A percentile compares a stretch with the other conserved stretches of the same genome.
Conservation (phyloP, 2,113 vertebrate genomes). For the Antechinus flavipes region DNA sequence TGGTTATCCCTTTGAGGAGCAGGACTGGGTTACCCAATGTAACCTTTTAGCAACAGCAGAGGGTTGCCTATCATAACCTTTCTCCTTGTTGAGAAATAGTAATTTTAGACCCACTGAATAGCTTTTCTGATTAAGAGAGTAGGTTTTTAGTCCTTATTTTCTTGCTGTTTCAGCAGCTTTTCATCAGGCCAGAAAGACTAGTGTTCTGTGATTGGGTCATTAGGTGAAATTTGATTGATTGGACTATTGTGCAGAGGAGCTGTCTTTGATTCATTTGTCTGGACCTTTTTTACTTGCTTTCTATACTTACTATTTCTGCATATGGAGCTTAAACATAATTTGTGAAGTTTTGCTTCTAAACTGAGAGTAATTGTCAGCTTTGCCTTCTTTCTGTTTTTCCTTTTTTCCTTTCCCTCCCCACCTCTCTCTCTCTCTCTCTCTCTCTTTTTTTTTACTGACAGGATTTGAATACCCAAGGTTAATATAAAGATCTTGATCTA, state of each 20-base stretch:
- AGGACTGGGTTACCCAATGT: not conserved
- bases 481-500: not conserved
- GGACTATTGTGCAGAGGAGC: conserved; percentile 10
- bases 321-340: conserved; percentile 9
- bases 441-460: not conserved
- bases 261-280: conserved; percentile 13
- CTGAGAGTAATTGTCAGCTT: not conserved
- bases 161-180: conserved; percentile 68
- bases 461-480: not conserved
- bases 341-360: not conserved
- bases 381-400: not conserved
- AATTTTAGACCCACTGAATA: conserved; percentile 58
- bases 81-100: conserved; percentile 69
- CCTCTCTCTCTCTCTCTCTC: not conserved
- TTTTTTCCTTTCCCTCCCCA: not conserved
- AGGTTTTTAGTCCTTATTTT: conserved; percentile 53
- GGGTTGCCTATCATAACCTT: conserved; percentile 55
- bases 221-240: conserved; percentile 45
- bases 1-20: rapidly evolving
- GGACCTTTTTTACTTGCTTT: conserved; percentile 6
- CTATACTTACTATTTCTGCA: conserved; percentile 41
- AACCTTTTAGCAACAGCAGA: conserved; percentile 54
- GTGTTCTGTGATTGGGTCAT: conserved; percentile 8
- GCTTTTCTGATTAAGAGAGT: conserved; percentile 66
- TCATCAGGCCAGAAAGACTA: not conserved